Conservation (phyloP, 2,888 invertebrate species). For the Rhagonycha fulva region DNA sequence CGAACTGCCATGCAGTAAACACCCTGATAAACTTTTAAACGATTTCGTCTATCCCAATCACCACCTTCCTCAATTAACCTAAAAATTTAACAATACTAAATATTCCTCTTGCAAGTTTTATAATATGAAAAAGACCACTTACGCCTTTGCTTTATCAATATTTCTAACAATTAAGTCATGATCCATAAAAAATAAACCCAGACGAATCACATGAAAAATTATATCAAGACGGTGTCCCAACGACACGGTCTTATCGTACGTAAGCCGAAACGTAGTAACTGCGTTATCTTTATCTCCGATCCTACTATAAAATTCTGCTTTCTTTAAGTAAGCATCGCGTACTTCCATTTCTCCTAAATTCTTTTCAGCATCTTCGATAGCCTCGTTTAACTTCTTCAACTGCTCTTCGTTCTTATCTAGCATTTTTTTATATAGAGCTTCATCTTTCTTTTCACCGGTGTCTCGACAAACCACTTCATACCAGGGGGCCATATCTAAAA, state of each 20-base stretch:
- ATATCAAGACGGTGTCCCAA: slow-evolving; percentile 84
- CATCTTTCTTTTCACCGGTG: slow-evolving; percentile 78
- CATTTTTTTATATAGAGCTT: slow-evolving; percentile 64
- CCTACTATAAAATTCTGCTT: slow-evolving; percentile 82
- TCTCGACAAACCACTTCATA: slow-evolving; percentile 88
- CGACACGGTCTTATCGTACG: slow-evolving; percentile 83
- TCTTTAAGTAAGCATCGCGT: slow-evolving; percentile 76
- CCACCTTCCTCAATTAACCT: slow-evolving; percentile 94
- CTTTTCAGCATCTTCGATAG: slow-evolving; percentile 87
- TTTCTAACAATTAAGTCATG: slow-evolving; percentile 84
- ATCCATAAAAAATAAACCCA: slow-evolving; percentile 87
- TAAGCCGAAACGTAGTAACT: slow-evolving; percentile 74
- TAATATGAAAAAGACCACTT: slow-evolving; percentile 23
- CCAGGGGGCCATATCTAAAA: slow-evolving; percentile 88
- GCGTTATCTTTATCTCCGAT: slow-evolving; percentile 85
- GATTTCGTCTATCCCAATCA: slow-evolving; percentile 98
- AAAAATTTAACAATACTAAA: slow-evolving; percentile 19
- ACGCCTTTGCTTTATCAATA: slow-evolving; percentile 86
- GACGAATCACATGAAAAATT: slow-evolving; percentile 83
- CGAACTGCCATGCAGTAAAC: slow-evolving; percentile 95
- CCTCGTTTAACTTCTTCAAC: slow-evolving; percentile 78
- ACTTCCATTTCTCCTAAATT: slow-evolving; percentile 90
- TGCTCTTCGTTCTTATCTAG: slow-evolving; percentile 74
- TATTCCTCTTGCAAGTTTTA: background rate
- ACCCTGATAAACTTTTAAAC: slow-evolving; percentile 96